Evolutionary conservation across 2,113 vertebrate species (phyloP).

Genomic region (Myotis yumanensis): DNA sequence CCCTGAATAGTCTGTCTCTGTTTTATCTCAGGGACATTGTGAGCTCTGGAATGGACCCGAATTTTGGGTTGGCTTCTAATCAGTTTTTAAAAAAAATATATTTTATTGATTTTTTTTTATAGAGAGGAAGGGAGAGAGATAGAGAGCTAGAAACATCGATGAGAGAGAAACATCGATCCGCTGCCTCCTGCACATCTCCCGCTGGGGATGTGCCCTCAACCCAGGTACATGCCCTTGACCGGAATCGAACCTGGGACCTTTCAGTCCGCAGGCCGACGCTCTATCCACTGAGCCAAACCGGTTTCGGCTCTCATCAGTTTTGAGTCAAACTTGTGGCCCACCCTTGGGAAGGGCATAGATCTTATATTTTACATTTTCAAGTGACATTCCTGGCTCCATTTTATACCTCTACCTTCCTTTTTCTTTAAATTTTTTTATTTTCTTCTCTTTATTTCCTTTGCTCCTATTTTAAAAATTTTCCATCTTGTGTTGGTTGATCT

Average conservation of each 20-base stretch:
- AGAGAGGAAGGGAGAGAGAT: too few species aligned
- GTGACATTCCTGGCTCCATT: neutral
- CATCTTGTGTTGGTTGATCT: neutral
- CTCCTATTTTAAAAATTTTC: neutral
- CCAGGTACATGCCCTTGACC: too few species aligned
- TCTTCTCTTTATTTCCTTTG: neutral
- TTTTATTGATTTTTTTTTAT: too few species aligned
- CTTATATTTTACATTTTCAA: neutral
- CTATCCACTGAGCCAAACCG: too few species aligned
- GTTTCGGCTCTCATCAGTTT: too few species aligned
- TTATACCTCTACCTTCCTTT: neutral
- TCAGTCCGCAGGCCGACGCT: too few species aligned
- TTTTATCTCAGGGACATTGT: neutral
- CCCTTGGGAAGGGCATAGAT: neutral
- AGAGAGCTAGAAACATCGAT: too few species aligned
- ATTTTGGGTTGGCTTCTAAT: neutral
- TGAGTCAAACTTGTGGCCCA: neutral
- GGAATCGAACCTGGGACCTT: too few species aligned
- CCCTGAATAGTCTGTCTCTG: neutral
- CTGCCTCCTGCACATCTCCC: too few species aligned
- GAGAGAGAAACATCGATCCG: too few species aligned
- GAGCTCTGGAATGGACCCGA: neutral
- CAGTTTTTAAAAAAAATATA: too few species aligned
- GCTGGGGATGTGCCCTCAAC: too few species aligned
- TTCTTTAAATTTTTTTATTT: neutral